Base-by-base conservation (phyloP, 2,113 vertebrate genomes). In the Psephotus haematonotus region DNA sequence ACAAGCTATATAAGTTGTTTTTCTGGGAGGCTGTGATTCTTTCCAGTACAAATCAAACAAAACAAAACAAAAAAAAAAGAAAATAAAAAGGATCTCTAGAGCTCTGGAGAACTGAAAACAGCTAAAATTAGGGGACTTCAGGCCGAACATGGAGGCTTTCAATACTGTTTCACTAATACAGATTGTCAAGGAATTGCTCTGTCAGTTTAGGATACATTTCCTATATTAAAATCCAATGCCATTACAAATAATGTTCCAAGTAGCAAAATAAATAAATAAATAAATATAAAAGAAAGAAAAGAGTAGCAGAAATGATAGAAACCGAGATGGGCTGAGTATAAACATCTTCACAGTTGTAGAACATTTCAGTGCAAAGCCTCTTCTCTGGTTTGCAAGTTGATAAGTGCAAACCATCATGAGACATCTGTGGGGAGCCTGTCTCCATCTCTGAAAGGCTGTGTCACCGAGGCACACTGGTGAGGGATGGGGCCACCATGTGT, bases 401-500 rank as follows among this genome's bases (percentile, higher is more conserved):
- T n/a, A n/a, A n/a, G n/a, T n/a, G 24, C 37, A 68, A 59, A n/a
- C 11, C 15, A 62, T 35, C 7, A 11, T 15, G 16, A 71, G 52
- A 55, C 10, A 11, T 22, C 60, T 3, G 0, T 20, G 17, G 14
- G 20, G 17, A 87, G 10, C 12, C 13, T 39, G 19, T 22, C 46
- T 41, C 17, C 22, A 19, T 55, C 71, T 55, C 28, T 11, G 0
- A 18, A 87, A 17, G 29, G 24, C 43, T 63, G 20, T 6, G n/a
- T 50, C 55, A 90, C 27, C 4, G 6, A 28, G 24, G 20, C 5
- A 33, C 11, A 67, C 7, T 3, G 1, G 4, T 5, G 6, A 49
- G 27, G 37, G 35, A 19, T 2, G 1, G 17, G 35, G 11, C 19
- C 23, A 57, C 33, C 20, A 46, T 1, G 0, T 23, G 28, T 9